phyloP scores from a whole-genome alignment of 2,113 vertebrate species.

The Limnothrissa miodon region DNA sequence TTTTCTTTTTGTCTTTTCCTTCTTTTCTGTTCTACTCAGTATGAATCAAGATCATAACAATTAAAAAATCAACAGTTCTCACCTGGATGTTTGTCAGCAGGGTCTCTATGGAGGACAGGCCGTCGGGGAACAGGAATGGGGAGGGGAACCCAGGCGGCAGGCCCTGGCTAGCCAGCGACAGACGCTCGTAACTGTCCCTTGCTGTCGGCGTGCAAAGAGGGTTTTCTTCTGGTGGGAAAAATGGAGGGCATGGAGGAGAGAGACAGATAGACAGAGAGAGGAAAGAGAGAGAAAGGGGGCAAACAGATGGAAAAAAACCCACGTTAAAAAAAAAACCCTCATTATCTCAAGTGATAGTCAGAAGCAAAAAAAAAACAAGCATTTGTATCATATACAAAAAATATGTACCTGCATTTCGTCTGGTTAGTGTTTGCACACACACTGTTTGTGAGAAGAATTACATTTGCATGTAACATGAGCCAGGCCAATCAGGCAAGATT shows the following conservation, averaged over 20 bases:
- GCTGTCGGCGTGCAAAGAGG: constrained; percentile 93
- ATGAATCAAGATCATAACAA: too few relatives aligned
- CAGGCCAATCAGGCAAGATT: constrained; percentile 72
- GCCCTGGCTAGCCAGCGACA: constrained; percentile 90
- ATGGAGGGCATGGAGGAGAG: constrained; percentile 1
- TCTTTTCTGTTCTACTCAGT: too few relatives aligned
- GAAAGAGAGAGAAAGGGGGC: neutral
- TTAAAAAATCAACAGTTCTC: too few relatives aligned
- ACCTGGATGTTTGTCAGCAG: constrained; percentile 99
- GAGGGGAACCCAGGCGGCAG: constrained; percentile 95
- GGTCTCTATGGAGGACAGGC: constrained; percentile 98
- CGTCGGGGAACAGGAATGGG: constrained; percentile 97
- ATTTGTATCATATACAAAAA: constrained; percentile 35
- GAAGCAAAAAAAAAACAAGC: constrained; percentile 26
- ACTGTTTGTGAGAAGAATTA: constrained; percentile 50
- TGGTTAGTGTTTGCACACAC: constrained; percentile 41
- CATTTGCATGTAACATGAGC: constrained; percentile 49
- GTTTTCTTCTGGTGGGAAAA: constrained; percentile 85
- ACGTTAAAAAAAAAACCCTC: neutral
- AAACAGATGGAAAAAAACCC: neutral
- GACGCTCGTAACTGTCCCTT: constrained; percentile 96
- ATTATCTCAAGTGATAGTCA: constrained; percentile 21
- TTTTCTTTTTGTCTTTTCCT: too few relatives aligned
- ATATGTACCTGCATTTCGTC: constrained; percentile 31
- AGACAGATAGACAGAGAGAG: neutral